A percentile compares a stretch with the other conserved stretches of the same genome.
phyloP scores from a whole-genome alignment of 2,797 vertebrate species.

The Apodemus agrarius region DNA sequence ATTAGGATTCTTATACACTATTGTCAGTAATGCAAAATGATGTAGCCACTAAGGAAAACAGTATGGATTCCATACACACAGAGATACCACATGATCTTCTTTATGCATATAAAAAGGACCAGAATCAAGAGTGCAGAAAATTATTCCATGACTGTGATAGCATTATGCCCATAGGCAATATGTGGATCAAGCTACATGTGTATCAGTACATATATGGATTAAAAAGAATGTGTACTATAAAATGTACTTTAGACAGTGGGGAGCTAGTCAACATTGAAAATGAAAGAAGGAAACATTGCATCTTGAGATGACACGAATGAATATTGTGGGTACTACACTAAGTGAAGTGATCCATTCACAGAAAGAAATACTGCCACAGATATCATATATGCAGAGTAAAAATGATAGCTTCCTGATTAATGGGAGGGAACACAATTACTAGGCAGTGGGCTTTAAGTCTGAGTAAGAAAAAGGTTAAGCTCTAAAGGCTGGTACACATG shows the following conservation, averaged over 20 bases:
- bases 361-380: too few species aligned
- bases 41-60: neutral
- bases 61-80: neutral
- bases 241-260: neutral
- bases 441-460: neutral
- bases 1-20: neutral
- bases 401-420: neutral
- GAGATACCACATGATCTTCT: neutral
- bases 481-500: neutral
- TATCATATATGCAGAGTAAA: neutral
- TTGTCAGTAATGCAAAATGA: neutral
- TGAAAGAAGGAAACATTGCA: neutral
- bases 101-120: neutral
- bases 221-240: neutral
- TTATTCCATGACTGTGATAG: neutral
- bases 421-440: neutral
- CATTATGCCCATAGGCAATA: neutral
- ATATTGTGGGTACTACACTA: neutral
- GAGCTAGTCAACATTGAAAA: neutral
- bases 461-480: neutral
- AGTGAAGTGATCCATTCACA: neutral
- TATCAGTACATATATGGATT: neutral
- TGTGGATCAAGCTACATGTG: neutral
- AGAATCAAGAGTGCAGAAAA: neutral
- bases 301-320: neutral